phyloP scores from a whole-genome alignment of 2,888 invertebrate genomes.

The Stratiomys singularior region DNA sequence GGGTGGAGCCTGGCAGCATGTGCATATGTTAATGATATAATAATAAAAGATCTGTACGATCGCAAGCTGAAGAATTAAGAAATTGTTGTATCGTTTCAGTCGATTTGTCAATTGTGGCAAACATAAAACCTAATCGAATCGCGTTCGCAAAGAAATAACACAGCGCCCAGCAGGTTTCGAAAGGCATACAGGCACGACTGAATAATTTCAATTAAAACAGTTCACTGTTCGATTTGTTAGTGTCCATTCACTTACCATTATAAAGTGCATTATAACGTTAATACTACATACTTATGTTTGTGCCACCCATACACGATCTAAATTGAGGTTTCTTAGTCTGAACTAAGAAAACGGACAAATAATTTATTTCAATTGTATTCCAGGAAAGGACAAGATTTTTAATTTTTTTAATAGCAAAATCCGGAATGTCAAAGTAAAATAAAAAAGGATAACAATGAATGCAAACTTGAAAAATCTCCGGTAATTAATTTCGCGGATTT shows the following conservation, averaged over 20 bases:
- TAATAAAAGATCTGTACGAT: not conserved
- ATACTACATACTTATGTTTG: not conserved
- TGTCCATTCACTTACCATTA: conserved; percentile 35
- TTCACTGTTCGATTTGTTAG: conserved; percentile 38
- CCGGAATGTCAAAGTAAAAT: no score
- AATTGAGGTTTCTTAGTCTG: not conserved
- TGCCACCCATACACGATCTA: not conserved
- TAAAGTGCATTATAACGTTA: not conserved
- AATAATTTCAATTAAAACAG: conserved; percentile 44
- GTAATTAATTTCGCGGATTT: no score
- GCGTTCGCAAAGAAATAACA: not conserved
- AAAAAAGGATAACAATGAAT: no score
- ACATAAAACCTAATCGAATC: conserved; percentile 20
- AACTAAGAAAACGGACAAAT: no score
- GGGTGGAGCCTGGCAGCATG: conserved; percentile 26
- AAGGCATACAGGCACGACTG: conserved; percentile 43
- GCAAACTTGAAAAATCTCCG: no score
- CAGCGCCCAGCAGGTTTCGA: conserved; percentile 40
- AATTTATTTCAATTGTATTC: no score
- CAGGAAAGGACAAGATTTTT: no score
- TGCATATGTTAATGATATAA: conserved; percentile 42
- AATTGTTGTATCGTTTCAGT: conserved; percentile 29
- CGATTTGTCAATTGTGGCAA: conserved; percentile 37
- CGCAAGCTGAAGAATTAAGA: not conserved
- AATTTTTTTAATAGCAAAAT: no score